Percentiles rank a stretch among this genome's conserved stretches.
Evolutionary conservation across 2,888 invertebrate genomes (phyloP).

Genomic region (Hemaris fuciformis): DNA sequence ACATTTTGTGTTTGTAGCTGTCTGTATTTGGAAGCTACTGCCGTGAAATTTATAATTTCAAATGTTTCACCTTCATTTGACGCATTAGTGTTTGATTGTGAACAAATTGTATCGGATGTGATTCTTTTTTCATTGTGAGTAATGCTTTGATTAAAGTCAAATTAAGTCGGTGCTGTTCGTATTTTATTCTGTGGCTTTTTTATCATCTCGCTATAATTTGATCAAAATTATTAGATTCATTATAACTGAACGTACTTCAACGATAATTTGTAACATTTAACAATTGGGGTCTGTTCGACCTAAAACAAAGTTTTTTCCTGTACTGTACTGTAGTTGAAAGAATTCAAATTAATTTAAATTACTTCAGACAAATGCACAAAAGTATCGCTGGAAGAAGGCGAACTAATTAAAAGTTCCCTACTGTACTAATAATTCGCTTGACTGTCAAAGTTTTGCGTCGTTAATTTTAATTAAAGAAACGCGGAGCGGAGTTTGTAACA

Average conservation of each 20-base stretch:
- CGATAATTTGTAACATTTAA: neutral
- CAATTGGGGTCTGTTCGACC: constrained; percentile 11
- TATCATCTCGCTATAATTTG: neutral
- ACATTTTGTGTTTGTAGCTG: constrained; percentile 39
- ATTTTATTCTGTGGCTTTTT: neutral
- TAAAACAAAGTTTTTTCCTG: constrained; percentile 8
- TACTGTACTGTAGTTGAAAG: constrained; percentile 38
- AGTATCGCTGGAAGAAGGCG: constrained; percentile 72
- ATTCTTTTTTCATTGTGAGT: constrained; percentile 35
- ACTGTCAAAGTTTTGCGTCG: constrained; percentile 80
- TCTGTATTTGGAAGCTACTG: constrained; percentile 42
- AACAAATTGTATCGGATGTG: constrained; percentile 37
- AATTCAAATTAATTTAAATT: constrained; percentile 75
- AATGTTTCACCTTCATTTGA: constrained; percentile 47
- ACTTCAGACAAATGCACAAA: constrained; percentile 73
- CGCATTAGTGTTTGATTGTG: constrained; percentile 31
- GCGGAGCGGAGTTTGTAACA: constrained; percentile 75
- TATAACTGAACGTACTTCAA: neutral
- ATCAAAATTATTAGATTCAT: neutral
- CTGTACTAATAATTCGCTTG: constrained; percentile 81
- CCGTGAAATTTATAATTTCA: constrained; percentile 72
- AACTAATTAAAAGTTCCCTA: constrained; percentile 80
- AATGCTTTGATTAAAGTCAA: constrained; percentile 44
- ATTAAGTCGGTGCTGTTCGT: constrained; percentile 34
- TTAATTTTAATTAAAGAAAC: constrained; percentile 82